A percentile compares a stretch with the other conserved stretches of the same genome.
These are phyloP conservation scores for Phengaris alcon DNA, from an alignment of 2,888 invertebrate species.

Conservation along the genomic window DNA sequence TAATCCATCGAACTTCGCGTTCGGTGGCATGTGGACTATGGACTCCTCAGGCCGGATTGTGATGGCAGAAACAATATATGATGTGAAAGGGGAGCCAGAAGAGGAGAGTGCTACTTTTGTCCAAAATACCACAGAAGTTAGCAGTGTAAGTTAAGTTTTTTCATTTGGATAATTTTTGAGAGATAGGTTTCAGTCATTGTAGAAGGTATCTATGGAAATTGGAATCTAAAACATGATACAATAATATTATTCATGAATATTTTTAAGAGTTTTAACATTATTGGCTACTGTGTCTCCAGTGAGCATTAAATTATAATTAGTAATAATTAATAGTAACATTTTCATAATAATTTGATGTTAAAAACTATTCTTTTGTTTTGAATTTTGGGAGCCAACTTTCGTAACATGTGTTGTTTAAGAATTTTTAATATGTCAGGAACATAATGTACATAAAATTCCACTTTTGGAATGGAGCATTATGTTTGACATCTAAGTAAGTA, in stretches of 20 bases:
- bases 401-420: too few species aligned
- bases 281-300: too few species aligned
- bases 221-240: too few species aligned
- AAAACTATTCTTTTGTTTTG: too few species aligned
- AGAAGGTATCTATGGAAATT: neutral
- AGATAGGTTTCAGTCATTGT: neutral
- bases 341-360: too few species aligned
- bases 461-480: too few species aligned
- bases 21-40: constrained; percentile 77
- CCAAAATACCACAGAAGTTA: constrained; percentile 65
- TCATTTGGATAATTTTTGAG: neutral
- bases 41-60: constrained; percentile 73
- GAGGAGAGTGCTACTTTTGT: constrained; percentile 67
- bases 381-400: too few species aligned
- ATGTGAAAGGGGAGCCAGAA: constrained; percentile 73
- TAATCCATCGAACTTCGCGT: constrained; percentile 70
- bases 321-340: too few species aligned
- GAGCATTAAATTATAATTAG: too few species aligned
- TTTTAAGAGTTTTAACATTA: neutral
- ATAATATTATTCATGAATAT: constrained; percentile 3
- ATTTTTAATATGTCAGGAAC: too few species aligned
- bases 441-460: too few species aligned
- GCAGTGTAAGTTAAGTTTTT: constrained; percentile 54
- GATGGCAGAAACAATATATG: constrained; percentile 75
- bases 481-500: neutral